phyloP scores from a whole-genome alignment of 2,113 vertebrate species.

The Pseudopodoces humilis region DNA sequence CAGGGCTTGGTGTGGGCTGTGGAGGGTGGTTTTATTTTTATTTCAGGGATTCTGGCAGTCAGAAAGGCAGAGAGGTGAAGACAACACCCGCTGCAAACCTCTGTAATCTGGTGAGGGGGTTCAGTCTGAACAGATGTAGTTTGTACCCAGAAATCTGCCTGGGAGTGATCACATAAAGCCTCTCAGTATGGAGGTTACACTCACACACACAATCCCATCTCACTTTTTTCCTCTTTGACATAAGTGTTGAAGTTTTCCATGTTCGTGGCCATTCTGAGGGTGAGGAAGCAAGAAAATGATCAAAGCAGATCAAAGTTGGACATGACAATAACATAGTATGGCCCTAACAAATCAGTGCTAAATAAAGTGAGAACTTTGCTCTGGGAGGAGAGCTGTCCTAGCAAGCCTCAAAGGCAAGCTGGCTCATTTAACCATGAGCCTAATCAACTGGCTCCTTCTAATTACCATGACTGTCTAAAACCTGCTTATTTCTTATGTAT shows the following conservation, averaged over 20 bases:
- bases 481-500: background rate
- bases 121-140: background rate
- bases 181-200: background rate
- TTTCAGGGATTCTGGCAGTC: background rate
- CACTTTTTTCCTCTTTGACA: background rate
- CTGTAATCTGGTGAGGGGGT: background rate
- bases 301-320: background rate
- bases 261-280: background rate
- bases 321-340: background rate
- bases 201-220: background rate
- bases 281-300: background rate
- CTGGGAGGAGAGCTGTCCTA: conserved; percentile 5
- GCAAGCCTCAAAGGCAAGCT: background rate
- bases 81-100: background rate
- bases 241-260: background rate
- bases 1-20: background rate
- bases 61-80: background rate
- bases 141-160: background rate
- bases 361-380: background rate
- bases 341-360: background rate
- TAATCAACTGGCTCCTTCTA: conserved; percentile 21
- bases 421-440: background rate
- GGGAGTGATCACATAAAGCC: background rate
- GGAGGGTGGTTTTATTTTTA: background rate
- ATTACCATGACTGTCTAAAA: background rate